phyloP scores from a whole-genome alignment of 2,797 vertebrate species.

The Enteromius argenteus region DNA sequence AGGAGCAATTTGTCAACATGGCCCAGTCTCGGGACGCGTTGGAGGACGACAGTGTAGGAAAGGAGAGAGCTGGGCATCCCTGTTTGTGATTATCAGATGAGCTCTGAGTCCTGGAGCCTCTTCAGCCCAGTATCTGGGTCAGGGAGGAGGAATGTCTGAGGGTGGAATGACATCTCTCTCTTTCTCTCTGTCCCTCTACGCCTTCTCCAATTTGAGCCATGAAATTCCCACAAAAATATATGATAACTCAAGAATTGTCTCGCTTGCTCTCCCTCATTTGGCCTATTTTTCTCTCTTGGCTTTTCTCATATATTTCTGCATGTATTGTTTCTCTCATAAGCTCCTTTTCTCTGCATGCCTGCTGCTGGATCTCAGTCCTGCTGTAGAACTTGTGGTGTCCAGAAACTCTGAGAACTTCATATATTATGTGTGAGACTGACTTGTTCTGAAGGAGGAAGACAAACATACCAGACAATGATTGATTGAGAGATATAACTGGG shows the following conservation, averaged over 20 bases:
- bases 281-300: background rate
- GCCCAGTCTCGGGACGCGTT: background rate
- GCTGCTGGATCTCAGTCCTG: background rate
- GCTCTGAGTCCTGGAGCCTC: conserved; percentile 11
- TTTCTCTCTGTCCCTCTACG: conserved; percentile 19
- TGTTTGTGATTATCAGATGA: conserved; percentile 40
- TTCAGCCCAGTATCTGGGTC: conserved; percentile 39
- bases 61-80: background rate
- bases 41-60: conserved; percentile 1
- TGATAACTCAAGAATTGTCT: background rate
- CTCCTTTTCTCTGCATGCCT: conserved; percentile 6
- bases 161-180: conserved; percentile 33
- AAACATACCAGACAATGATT: background rate
- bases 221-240: conserved; percentile 16
- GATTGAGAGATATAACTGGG: background rate
- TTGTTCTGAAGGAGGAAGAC: background rate
- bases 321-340: conserved; percentile 4
- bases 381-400: background rate
- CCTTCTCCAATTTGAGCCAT: conserved; percentile 30
- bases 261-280: background rate
- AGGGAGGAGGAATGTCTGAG: conserved; percentile 23
- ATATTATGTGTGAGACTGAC: conserved; percentile 9
- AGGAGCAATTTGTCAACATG: conserved; percentile 39
- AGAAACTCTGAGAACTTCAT: conserved; percentile 16
- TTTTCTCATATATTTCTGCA: background rate